A percentile compares a stretch with the other conserved stretches of the same genome.
These are phyloP conservation scores for Capra hircus DNA, from an alignment of 2,113 vertebrate species.

Conservation along the genomic window DNA sequence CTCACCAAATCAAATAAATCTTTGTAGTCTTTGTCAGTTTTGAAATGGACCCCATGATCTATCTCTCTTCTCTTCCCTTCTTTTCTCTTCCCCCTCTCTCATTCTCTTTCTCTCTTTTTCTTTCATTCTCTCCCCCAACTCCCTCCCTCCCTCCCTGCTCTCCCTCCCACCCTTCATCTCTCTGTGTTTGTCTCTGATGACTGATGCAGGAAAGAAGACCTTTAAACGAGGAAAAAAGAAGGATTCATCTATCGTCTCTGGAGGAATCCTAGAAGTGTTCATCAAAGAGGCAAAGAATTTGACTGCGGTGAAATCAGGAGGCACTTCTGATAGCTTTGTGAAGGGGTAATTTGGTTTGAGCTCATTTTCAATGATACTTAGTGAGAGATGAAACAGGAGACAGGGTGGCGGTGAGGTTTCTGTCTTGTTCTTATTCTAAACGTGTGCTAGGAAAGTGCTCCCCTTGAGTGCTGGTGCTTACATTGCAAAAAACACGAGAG, in stretches of 20 bases:
- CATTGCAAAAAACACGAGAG: not conserved
- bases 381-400: not conserved
- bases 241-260: slow-evolving; percentile 83
- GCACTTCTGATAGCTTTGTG: slow-evolving; percentile 95
- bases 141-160: fast-evolving
- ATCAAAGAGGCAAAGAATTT: slow-evolving; percentile 98
- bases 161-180: not conserved
- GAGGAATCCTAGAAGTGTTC: slow-evolving; percentile 93
- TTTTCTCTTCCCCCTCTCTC: fast-evolving
- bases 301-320: slow-evolving; percentile 93
- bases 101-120: not conserved
- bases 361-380: not conserved
- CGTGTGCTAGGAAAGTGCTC: not conserved
- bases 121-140: not conserved
- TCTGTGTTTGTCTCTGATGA: not conserved
- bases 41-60: not conserved
- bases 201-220: slow-evolving; percentile 86
- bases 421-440: not conserved
- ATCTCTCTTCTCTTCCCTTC: not conserved
- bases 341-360: slow-evolving; percentile 86
- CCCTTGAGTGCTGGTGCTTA: not conserved
- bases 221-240: slow-evolving; percentile 90
- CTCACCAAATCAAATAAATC: not conserved
- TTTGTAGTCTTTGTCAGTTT: slow-evolving; percentile 14
- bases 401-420: not conserved